Evolutionary conservation across 2,113 vertebrate species (phyloP).

Genomic region (Odontesthes bonariensis): DNA sequence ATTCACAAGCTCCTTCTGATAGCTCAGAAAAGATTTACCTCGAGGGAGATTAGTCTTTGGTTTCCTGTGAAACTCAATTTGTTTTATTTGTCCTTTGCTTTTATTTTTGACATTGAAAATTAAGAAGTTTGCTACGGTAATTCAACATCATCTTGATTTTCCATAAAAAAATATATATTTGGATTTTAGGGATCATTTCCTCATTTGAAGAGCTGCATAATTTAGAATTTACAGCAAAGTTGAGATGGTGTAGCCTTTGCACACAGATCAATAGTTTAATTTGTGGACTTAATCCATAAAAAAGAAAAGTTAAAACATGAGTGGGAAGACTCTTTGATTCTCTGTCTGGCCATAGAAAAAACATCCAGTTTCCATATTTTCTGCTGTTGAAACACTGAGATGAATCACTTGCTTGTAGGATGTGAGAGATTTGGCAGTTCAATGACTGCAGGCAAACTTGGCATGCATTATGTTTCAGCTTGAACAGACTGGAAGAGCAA

Average conservation of each 20-base stretch:
- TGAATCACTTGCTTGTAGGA: conserved; percentile 64
- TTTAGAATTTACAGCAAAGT: conserved; percentile 11
- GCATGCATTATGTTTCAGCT: conserved; percentile 63
- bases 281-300: conserved; percentile 46
- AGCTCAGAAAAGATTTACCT: conserved; percentile 46
- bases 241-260: conserved; percentile 33
- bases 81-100: conserved; percentile 37
- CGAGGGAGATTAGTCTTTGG: conserved; percentile 20
- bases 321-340: conserved; percentile 67
- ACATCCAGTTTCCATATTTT: conserved; percentile 56
- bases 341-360: conserved; percentile 72
- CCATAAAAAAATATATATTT: neutral
- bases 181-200: conserved; percentile 1
- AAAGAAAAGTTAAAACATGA: conserved; percentile 61
- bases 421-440: conserved; percentile 67
- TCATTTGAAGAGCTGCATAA: neutral
- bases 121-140: conserved; percentile 3
- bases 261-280: conserved; percentile 50
- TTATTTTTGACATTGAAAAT: conserved; percentile 41
- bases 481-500: conserved; percentile 40
- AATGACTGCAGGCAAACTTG: conserved; percentile 69
- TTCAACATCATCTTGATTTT: conserved; percentile 7
- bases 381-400: conserved; percentile 55
- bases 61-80: conserved; percentile 19
- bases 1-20: conserved; percentile 61